Evolutionary conservation across 2,888 invertebrate genomes (phyloP).

Genomic region (Malacosoma neustria): DNA sequence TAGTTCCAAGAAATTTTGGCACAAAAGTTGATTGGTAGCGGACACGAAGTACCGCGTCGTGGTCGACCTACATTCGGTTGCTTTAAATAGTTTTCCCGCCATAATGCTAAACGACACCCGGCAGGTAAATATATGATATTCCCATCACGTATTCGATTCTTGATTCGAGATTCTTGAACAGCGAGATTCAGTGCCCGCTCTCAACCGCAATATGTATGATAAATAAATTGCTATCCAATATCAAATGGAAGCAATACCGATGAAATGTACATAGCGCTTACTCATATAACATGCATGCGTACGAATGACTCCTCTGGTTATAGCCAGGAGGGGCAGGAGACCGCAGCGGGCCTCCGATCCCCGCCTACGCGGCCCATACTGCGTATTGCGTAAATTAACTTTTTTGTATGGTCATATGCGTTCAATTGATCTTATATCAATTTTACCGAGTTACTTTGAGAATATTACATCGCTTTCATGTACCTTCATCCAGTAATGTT

Average conservation of each 20-base stretch:
- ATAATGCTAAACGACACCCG: constrained; percentile 35
- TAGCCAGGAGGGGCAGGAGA: constrained; percentile 12
- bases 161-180: constrained; percentile 59
- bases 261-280: constrained; percentile 67
- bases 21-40: background rate
- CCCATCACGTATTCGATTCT: constrained; percentile 62
- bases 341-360: constrained; percentile 8
- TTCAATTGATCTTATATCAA: background rate
- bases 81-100: constrained; percentile 13
- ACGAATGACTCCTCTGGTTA: constrained; percentile 25
- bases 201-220: constrained; percentile 70
- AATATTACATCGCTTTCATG: too few species aligned
- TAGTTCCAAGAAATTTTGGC: background rate
- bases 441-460: too few species aligned
- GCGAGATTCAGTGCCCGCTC: constrained; percentile 52
- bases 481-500: too few species aligned
- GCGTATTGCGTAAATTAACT: constrained; percentile 14
- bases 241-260: constrained; percentile 66
- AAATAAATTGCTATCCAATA: constrained; percentile 76
- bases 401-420: constrained; percentile 16
- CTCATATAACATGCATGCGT: constrained; percentile 50
- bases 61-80: constrained; percentile 6
- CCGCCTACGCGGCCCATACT: background rate
- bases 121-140: constrained; percentile 35
- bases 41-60: constrained; percentile 16